phyloP scores from a whole-genome alignment of 2,888 invertebrate species.

The Rhagium mordax region DNA sequence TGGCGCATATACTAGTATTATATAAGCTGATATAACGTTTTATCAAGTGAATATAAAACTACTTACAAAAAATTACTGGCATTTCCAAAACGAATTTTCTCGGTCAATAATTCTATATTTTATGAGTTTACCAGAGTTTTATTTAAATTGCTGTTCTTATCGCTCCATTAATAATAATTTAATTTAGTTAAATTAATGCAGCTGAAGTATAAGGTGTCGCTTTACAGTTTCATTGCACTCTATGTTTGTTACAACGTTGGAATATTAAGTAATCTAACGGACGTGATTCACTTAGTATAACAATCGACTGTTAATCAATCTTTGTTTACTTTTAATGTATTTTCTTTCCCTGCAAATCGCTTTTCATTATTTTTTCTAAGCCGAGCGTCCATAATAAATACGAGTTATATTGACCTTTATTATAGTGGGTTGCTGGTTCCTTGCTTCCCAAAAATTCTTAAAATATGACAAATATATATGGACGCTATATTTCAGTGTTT shows the following conservation, averaged over 20 bases:
- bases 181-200: background rate
- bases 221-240: background rate
- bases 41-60: no score
- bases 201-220: background rate
- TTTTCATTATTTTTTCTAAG: background rate
- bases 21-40: no score
- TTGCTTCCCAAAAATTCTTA: background rate
- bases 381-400: background rate
- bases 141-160: background rate
- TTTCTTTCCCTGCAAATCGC: background rate
- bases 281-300: background rate
- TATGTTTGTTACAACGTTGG: background rate
- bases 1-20: no score
- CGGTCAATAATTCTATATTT: no score
- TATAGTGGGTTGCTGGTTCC: background rate
- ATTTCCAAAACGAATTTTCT: no score
- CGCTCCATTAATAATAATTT: background rate
- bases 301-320: conserved; percentile 18
- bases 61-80: no score
- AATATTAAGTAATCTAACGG: conserved; percentile 5
- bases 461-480: no score
- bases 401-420: background rate
- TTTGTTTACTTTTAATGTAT: conserved; percentile 22
- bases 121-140: background rate
- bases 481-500: no score